Base-by-base conservation (phyloP, 2,797 vertebrate genomes). In the Hemibagrus guttatus region DNA sequence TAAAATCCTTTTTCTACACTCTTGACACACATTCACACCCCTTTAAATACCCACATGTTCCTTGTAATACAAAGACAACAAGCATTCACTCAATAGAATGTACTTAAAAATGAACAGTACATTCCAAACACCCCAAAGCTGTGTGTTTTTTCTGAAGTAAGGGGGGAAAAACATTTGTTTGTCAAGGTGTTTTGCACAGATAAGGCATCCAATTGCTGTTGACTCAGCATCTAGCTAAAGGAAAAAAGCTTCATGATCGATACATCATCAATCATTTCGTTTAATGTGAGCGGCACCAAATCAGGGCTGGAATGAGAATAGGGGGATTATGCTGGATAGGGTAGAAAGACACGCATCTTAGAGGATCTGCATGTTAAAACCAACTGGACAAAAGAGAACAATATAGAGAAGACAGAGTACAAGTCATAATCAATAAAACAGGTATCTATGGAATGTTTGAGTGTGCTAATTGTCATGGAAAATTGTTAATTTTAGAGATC, bases 221-320 rank as follows among this genome's bases (percentile, higher is more conserved):
- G 92, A 94, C 93, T 94, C 95, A 95, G 93, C 94, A 95, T 90
- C 93, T 92, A 89, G 89, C 90, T 89, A 84, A 89, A 87, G 90
- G 39, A 83, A 81, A 87, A 93, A 94, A 93, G 93, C 91, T 91
- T 89, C 86, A 90, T 91, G 93, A 95, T 96, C 95, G 92, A 96
- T 96, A 94, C 91, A 90, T 94, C 93, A 93, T 95, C 94, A 95
- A 95, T 95, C 94, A 95, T 75, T 89, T 14, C 88, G 85, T 94
- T 94, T 94, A 95, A 94, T 91, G 93, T 92, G 91, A 74, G 93
- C 91, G 90, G 39, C 87, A 92, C 89, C 92, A 81, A 78, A 92
- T 91, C 93, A 93, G 93, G 92, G 93, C 93, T 88, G 90, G 95
- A 93, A 95, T 95, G 92, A 91, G 91, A 94, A 94, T 92, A 91